These are phyloP conservation scores for Corythucha ciliata DNA, from an alignment of 2,888 invertebrate species.

Conservation along the genomic window DNA sequence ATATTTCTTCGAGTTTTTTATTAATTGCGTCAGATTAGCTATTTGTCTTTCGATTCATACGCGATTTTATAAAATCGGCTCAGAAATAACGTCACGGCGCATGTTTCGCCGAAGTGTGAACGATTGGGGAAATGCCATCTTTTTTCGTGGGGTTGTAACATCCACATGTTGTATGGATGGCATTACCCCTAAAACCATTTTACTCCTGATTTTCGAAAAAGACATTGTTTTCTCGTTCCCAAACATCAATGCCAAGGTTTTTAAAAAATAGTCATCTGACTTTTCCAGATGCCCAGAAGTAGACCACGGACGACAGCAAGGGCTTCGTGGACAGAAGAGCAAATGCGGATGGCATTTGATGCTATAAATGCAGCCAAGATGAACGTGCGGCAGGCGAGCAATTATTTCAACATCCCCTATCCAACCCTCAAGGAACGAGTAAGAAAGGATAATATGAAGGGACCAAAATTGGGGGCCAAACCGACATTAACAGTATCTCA, in stretches of 20 bases:
- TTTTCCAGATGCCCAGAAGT: constrained; percentile 7
- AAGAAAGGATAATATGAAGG: constrained; percentile 1
- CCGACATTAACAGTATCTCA: background rate
- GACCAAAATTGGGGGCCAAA: constrained; percentile 4
- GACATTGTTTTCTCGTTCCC: constrained; percentile 4
- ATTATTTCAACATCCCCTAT: constrained; percentile 11
- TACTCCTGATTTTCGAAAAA: background rate
- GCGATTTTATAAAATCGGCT: background rate
- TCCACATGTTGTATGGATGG: background rate
- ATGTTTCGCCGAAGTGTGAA: no score
- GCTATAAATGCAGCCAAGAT: background rate
- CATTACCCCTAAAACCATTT: background rate
- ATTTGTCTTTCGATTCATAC: background rate
- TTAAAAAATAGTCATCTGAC: background rate
- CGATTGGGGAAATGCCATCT: no score
- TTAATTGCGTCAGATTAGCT: background rate
- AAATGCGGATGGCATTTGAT: constrained; percentile 6
- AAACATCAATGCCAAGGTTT: background rate
- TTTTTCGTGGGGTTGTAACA: constrained; percentile 1
- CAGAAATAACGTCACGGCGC: no score
- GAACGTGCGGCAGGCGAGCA: background rate
- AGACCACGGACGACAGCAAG: constrained; percentile 3
- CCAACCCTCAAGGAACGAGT: constrained; percentile 4
- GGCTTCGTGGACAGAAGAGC: constrained; percentile 10
- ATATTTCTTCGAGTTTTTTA: background rate